phyloP scores from a whole-genome alignment of 2,797 vertebrate species.

The Pampus argenteus region DNA sequence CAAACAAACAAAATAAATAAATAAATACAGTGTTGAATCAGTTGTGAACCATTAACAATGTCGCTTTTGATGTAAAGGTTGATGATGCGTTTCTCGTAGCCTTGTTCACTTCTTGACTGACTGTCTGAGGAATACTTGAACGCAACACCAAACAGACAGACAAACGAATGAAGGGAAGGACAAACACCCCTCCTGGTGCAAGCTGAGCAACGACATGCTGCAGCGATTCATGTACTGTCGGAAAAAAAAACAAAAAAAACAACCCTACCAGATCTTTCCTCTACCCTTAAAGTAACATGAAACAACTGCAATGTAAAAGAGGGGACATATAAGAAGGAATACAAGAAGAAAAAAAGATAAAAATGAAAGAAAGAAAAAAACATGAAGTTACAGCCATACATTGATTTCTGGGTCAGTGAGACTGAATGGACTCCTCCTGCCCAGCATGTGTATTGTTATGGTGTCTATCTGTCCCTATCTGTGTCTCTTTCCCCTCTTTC shows the following conservation, averaged over 20 bases:
- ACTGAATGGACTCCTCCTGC: constrained; percentile 75
- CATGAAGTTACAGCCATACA: constrained; percentile 87
- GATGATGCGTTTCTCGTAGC: constrained; percentile 46
- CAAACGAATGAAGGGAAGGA: constrained; percentile 43
- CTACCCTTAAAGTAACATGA: constrained; percentile 56
- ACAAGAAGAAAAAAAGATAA: constrained; percentile 40
- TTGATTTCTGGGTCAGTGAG: constrained; percentile 82
- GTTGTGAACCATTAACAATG: constrained; percentile 60
- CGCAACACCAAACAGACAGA: constrained; percentile 47
- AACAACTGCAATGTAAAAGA: constrained; percentile 31
- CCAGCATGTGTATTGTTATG: constrained; percentile 80
- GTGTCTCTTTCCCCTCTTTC: constrained; percentile 45
- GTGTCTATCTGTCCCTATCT: constrained; percentile 76
- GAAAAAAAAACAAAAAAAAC: constrained; percentile 29
- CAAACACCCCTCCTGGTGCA: constrained; percentile 38
- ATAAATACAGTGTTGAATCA: constrained; percentile 60
- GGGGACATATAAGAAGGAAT: constrained; percentile 13
- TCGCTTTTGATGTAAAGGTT: constrained; percentile 63
- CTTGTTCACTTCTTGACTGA: constrained; percentile 50
- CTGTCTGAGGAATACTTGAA: constrained; percentile 50
- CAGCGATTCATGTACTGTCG: constrained; percentile 16
- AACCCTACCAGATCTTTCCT: constrained; percentile 59
- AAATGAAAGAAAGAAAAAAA: constrained; percentile 60
- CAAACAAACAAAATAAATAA: constrained; percentile 30
- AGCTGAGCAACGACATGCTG: constrained; percentile 27